phyloP scores from a whole-genome alignment of 2,113 vertebrate species.

The Excalfactoria chinensis region DNA sequence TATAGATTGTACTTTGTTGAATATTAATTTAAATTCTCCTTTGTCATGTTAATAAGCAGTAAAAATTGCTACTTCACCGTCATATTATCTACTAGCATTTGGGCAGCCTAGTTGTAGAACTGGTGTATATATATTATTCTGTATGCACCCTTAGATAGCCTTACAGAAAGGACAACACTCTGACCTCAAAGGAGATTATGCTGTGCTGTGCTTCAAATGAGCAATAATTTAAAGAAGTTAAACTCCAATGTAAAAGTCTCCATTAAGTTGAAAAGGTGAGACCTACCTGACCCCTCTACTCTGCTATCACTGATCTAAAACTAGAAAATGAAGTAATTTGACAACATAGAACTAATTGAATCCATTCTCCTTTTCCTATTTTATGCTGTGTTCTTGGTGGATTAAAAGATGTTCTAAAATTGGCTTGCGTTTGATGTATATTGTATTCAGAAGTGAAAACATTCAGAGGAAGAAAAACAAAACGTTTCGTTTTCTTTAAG shows the following conservation, averaged over 20 bases:
- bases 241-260: conserved; percentile 23
- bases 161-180: not conserved
- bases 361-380: not conserved
- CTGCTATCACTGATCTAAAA: not conserved
- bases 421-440: not conserved
- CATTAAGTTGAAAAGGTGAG: not conserved
- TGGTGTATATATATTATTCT: conserved; percentile 35
- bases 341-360: not conserved
- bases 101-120: conserved; percentile 35
- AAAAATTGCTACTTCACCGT: conserved; percentile 4
- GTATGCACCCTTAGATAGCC: not conserved
- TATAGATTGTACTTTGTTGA: not conserved
- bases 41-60: conserved; percentile 8
- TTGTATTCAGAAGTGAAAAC: not conserved
- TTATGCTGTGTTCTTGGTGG: not conserved
- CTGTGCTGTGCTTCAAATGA: conserved; percentile 37
- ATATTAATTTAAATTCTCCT: not conserved
- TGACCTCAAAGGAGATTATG: conserved; percentile 17
- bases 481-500: not conserved
- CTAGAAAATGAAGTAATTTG: conserved; percentile 24
- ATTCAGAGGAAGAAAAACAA: not conserved
- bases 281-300: not conserved
- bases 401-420: not conserved
- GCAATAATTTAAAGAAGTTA: conserved; percentile 36
- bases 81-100: not conserved